Percentiles rank a stretch among this genome's conserved stretches.
Conservation (phyloP, 1,140 invertebrate genomes). For the Aphis craccivora region DNA sequence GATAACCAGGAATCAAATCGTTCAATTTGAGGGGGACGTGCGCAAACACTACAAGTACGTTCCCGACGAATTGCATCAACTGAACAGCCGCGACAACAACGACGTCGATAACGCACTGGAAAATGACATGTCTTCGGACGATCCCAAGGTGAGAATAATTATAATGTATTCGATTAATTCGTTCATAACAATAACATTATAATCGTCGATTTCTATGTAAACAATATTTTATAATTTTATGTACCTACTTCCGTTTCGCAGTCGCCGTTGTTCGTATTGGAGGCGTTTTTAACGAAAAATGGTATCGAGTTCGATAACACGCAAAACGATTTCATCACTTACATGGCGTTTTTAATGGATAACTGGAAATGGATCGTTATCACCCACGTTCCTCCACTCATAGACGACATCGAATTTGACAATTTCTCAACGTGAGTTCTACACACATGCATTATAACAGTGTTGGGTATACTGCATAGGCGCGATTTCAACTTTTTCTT, state of each 20-base stretch:
- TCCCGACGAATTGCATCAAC: neutral
- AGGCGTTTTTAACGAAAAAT: neutral
- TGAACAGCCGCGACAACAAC: neutral
- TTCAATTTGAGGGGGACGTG: neutral
- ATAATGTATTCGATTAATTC: neutral
- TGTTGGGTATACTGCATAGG: neutral
- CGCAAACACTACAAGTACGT: slow-evolving; percentile 2
- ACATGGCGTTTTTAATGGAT: slow-evolving; percentile 19
- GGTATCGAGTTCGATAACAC: slow-evolving; percentile 22
- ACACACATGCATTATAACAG: neutral
- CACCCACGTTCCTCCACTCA: neutral
- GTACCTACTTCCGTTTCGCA: neutral
- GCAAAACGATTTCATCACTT: neutral
- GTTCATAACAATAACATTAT: neutral
- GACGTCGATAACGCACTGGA: neutral
- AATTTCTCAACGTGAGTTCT: neutral
- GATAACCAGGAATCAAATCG: slow-evolving; percentile 20
- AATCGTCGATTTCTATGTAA: neutral
- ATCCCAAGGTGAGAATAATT: slow-evolving; percentile 27
- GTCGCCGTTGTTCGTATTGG: slow-evolving; percentile 10
- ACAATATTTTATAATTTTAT: neutral
- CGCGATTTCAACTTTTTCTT: too few species aligned
- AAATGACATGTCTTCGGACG: neutral
- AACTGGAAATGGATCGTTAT: slow-evolving; percentile 36
- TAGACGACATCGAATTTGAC: neutral